phyloP scores from a whole-genome alignment of 2,113 vertebrate genomes.

The Sylvilagus bachmani region DNA sequence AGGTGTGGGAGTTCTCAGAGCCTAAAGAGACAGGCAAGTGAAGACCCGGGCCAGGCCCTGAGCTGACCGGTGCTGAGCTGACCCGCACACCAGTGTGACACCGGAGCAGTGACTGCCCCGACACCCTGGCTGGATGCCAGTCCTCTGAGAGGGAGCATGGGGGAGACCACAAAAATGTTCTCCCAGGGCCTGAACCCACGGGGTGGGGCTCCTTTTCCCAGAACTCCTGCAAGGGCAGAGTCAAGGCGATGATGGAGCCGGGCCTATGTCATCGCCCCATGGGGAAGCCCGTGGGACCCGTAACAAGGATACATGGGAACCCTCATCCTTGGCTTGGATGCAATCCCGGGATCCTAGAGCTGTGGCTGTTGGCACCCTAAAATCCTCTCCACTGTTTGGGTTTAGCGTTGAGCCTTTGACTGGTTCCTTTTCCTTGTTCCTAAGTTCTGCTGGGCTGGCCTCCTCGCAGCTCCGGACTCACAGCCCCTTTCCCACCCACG shows the following conservation, averaged over 20 bases:
- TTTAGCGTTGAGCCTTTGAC: neutral
- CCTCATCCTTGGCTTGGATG: neutral
- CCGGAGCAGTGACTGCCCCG: neutral
- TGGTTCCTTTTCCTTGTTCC: neutral
- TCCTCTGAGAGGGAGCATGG: neutral
- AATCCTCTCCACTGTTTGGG: neutral
- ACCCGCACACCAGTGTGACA: neutral
- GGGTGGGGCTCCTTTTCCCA: neutral
- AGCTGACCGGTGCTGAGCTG: neutral
- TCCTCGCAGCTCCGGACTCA: neutral
- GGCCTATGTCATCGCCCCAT: fast-evolving
- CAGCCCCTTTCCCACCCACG: neutral
- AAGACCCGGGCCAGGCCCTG: neutral
- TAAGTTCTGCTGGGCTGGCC: neutral
- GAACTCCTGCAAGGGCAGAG: neutral
- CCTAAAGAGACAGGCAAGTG: neutral
- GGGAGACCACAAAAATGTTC: neutral
- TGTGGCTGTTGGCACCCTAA: neutral
- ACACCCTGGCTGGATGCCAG: no score
- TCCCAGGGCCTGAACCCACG: neutral
- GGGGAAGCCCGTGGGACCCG: neutral
- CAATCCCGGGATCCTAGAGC: neutral
- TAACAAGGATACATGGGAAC: neutral
- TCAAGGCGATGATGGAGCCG: neutral
- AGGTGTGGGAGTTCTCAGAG: neutral